Evolutionary conservation across 2,113 vertebrate genomes (phyloP), one percentile per base, ranked within the genome.

Genomic region (Hymenochirus boettgeri): DNA sequence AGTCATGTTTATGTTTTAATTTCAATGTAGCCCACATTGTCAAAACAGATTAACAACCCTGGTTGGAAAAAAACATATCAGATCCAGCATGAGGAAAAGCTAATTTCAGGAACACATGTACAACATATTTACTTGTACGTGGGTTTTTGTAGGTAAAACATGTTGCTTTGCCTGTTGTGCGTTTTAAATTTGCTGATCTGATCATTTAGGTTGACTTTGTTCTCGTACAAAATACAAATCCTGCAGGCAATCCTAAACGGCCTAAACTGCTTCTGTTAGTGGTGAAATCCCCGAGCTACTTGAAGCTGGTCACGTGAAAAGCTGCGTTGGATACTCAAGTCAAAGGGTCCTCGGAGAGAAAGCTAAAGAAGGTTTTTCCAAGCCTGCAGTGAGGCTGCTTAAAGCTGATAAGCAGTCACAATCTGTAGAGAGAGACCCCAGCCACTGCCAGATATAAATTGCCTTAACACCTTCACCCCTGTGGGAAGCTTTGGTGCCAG

Each of bases 391-490:
- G 56, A 59, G 25, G 65, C 65, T 69, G 65, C 65, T 60, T 31
- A 48, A 69, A 50, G 56, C 56, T 60, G 65, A 69, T 69, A 69
- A 69, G 65, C 65, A 45, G 57, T 27, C n/a, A 25, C 65, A 69
- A 60, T 69, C 65, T 57, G 25, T 35, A 53, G 65, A 69, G 65
- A 69, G 65, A 60, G 24, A 53, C 7, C 13, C 47, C 19, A 57
- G 65, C 59, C 65, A 60, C 65, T 46, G 17, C 47, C 65, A 60
- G 56, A 69, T 69, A 69, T 31, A 69, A 69, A 69, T 69, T 69
- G 65, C 47, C 64, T 69, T 69, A 69, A 69, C 65, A 69, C 65
- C 50, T 60, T 69, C 47, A 69, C 65, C 65, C 48, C 65, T 60
- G 65, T 60, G 65, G 59, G 47, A 59, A 57, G 25, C 65, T 60